A percentile compares a stretch with the other conserved stretches of the same genome.
These are phyloP conservation scores for Drosophila parvula DNA, from an alignment of 1,140 invertebrate species.

Conservation along the genomic window DNA sequence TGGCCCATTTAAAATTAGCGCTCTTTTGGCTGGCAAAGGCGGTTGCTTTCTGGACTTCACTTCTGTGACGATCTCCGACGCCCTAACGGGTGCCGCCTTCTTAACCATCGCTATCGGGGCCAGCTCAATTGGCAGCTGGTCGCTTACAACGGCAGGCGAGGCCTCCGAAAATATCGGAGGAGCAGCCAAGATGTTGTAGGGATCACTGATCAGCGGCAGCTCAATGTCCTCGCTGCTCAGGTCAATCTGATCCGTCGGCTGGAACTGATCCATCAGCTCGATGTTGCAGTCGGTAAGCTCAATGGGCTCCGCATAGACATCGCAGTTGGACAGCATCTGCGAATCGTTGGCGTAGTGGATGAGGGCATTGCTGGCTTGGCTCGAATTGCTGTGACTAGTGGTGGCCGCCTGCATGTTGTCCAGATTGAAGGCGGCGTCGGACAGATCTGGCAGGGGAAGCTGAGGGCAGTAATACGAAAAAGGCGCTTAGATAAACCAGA, in stretches of 20 bases:
- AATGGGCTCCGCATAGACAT: constrained; percentile 56
- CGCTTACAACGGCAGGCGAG: constrained; percentile 26
- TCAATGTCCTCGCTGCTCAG: constrained; percentile 74
- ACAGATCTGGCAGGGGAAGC: constrained; percentile 57
- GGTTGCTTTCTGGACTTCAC: constrained; percentile 65
- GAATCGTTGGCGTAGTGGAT: constrained; percentile 68
- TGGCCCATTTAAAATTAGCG: constrained; percentile 61
- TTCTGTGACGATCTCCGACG: constrained; percentile 58
- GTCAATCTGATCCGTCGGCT: constrained; percentile 77
- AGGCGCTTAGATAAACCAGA: too few species aligned
- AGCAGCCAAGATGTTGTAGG: constrained; percentile 63
- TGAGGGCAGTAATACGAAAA: not conserved
- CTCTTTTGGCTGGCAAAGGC: constrained; percentile 63
- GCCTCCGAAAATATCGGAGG: constrained; percentile 48
- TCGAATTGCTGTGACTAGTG: constrained; percentile 21
- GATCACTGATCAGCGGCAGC: constrained; percentile 59
- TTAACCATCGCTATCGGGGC: constrained; percentile 71
- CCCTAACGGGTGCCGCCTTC: constrained; percentile 58
- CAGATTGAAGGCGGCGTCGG: constrained; percentile 61
- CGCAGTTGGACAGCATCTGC: constrained; percentile 68
- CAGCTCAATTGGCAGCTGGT: constrained; percentile 67
- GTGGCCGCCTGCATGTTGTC: constrained; percentile 48
- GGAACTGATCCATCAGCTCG: constrained; percentile 79
- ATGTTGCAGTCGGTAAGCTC: constrained; percentile 79
- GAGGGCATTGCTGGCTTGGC: constrained; percentile 32